Base-by-base conservation (phyloP, 2,797 vertebrate species). In the Chiloscyllium punctatum region DNA sequence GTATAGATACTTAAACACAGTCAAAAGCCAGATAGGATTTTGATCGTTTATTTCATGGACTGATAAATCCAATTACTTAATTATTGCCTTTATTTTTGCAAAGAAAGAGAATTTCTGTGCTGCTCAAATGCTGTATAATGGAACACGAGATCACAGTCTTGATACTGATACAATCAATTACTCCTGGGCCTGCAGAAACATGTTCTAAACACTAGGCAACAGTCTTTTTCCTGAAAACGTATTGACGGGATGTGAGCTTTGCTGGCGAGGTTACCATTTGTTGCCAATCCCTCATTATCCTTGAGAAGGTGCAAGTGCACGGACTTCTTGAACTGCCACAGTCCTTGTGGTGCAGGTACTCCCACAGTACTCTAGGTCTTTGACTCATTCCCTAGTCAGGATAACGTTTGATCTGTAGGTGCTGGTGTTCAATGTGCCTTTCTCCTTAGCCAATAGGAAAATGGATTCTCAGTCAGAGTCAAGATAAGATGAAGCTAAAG, bases 21-120 rank as follows among this genome's bases (percentile, higher is more conserved):
- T 88, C 18, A n/a, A 62, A 90, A n/a, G 18, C 90, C 90, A 92
- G 90, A 92, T 92, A 37, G 90, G 62, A 68, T 92, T 92, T 92
- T 92, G n/a, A n/a, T 27, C 69, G 90, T 33, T 69, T 69, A 62
- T 42, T 69, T 92, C 90, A 69, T 92, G 66, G 62, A 42, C n/a
- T 42, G 66, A 92, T 92, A 25, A 37, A 42, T 69, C 9, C n/a
- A 42, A 92, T 37, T 42, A 92, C n/a, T 69, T 92, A 92, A 92
- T 92, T 92, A 42, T 92, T 92, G 90, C n/a, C 66, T 92, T 69
- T 92, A 66, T 42, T 91, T 66, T 21, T 42, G 62, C 13, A 42
- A 62, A 68, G n/a, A 21, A 92, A 62, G 62, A 92, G 62, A 92
- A 92, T 92, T 68, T 23, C 90, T 42, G 66, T 25, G 66, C 62